Base-by-base conservation (phyloP, 1,140 invertebrate genomes). In the Oedothorax gibbosus region DNA sequence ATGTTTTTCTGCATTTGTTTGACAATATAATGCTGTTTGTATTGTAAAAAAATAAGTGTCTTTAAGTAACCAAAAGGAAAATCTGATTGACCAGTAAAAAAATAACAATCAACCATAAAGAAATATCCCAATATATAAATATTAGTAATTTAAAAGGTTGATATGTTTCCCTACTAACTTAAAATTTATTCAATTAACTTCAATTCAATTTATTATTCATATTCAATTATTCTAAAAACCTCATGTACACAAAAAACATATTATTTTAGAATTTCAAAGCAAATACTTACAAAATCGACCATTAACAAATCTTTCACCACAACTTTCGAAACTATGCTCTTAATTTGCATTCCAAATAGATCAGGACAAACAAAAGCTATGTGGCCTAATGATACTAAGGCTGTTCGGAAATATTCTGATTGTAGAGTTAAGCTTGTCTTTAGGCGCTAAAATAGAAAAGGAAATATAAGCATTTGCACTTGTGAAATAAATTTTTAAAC, bases 221-320 rank as follows among this genome's bases (percentile, higher is more conserved):
- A 35, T 35, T 35, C 35, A 2, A 35, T 35, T 5, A 35, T 1
- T 35, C 35, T n/a, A n/a, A n/a, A n/a, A 35, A 35, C 35, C 5
- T 35, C 35, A 35, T 35, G 35, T 35, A 35, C 5, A 35, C 5
- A 35, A 35, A 35, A 35, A 21, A 72, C 12, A 49, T 6, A 15
- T 72, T 72, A 10, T 0, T 7, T 49, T 51, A 5, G 12, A 15
- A 15, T 6, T 72, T n/a, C n/a, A 72, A 49, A 14, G 51, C 12
- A 75, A 76, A 57, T 77, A 84, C 73, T 86, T 79, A 78, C 90
- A 87, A 89, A 89, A 89, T 96, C 95, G 88, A 97, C 96, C 87
- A 98, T 97, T 50, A 99, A 91, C 0, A 99, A 92, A 89, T 99
- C 97, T 91, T 98, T 98, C 0, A 99, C 97, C 89, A 99, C 96